These are phyloP conservation scores for Myotis yumanensis DNA, from an alignment of 2,113 vertebrate species.

Conservation along the genomic window DNA sequence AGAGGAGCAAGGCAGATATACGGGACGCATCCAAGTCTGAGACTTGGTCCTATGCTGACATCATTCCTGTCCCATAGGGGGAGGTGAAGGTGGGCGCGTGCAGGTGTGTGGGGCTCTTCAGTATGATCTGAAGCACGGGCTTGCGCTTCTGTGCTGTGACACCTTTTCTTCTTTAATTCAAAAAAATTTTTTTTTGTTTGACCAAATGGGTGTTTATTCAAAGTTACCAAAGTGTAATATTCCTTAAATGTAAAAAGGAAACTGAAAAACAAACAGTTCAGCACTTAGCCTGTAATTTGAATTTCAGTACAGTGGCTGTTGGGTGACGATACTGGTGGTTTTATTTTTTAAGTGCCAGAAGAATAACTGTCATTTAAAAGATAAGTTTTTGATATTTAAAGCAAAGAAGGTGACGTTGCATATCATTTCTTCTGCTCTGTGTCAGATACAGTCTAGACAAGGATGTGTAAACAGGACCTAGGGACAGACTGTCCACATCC, in stretches of 20 bases:
- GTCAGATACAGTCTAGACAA: background rate
- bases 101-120: rapidly evolving
- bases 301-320: background rate
- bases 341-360: background rate
- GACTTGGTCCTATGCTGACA: background rate
- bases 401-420: background rate
- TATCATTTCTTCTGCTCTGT: rapidly evolving
- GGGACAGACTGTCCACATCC: background rate
- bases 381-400: background rate
- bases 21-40: rapidly evolving
- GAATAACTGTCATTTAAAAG: background rate
- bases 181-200: background rate
- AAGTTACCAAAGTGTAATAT: background rate
- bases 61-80: background rate
- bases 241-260: background rate
- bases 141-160: rapidly evolving
- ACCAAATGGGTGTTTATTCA: background rate
- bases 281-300: background rate
- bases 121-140: no score
- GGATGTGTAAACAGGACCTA: rapidly evolving
- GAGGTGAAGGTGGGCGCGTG: rapidly evolving
- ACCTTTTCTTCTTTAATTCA: background rate
- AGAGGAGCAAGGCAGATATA: no score
- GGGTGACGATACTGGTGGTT: background rate
- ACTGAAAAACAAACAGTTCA: background rate